Base-by-base conservation (phyloP, 2,113 vertebrate species). In the Oreochromis tanganicae region DNA sequence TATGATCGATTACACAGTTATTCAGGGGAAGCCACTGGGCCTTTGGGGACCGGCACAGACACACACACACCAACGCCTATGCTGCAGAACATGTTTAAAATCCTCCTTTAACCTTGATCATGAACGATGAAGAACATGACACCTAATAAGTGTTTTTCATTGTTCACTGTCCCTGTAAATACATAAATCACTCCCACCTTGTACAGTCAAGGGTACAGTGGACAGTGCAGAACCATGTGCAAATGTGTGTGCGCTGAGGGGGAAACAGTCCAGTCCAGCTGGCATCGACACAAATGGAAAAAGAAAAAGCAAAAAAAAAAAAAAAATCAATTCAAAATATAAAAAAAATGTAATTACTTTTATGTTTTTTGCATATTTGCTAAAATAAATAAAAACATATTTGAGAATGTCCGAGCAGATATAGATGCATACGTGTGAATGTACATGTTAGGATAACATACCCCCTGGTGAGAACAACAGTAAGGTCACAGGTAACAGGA, bases 1-100 rank as follows among this genome's bases (percentile, higher is more conserved):
- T 87, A 95, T 94, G 95, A 95, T 94, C 90, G 88, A 96, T 96
- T 95, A 94, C 92, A 89, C 92, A 91, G 85, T 90, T 87, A 95
- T 90, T 93, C 94, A 90, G 82, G 90, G 78, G 91, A 93, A 96
- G 91, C 91, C 90, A 50, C 81, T 83, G 86, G 89, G 83, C 83
- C 93, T 89, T 66, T 83, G 85, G 93, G 93, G 81, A 92, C 50
- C 1, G 4, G 73, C 79, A 73, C 55, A 89, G n/a, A 68, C 87
- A 91, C 80, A 87, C 73, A 82, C 81, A 59, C 59, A 48, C 36
- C 13, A 56, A 85, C 75, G 82, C 27, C 81, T 57, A 50, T 80
- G 87, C 86, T 85, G 83, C 87, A 87, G 90, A 89, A 87, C 85
- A 92, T 91, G 87, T 91, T 92, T 86, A 90, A 93, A 95, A 91